These are phyloP conservation scores for Gouania willdenowi DNA, from an alignment of 2,797 vertebrate genomes.

Conservation along the genomic window DNA sequence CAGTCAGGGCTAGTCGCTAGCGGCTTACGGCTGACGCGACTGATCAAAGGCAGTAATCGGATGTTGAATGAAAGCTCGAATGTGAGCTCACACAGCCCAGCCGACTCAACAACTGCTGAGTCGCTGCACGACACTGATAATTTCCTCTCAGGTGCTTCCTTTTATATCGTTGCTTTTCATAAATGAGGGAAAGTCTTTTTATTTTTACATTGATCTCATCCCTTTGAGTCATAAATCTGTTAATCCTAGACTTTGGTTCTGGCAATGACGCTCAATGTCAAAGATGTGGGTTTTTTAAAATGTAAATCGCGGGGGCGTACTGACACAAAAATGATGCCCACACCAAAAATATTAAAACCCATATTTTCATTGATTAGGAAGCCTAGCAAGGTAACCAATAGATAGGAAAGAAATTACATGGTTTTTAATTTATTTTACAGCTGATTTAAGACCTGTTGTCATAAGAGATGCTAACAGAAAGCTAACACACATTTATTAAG, in stretches of 20 bases:
- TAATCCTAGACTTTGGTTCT: not conserved
- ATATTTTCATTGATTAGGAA: too few relatives aligned
- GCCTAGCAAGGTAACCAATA: too few relatives aligned
- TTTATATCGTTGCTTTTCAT: conserved; percentile 3
- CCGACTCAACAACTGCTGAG: not conserved
- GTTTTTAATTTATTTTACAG: too few relatives aligned
- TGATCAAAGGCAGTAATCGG: conserved; percentile 45
- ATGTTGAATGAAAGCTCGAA: conserved; percentile 19
- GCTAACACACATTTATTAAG: too few relatives aligned
- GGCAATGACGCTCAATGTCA: not conserved
- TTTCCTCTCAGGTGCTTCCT: not conserved
- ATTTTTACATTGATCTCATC: not conserved
- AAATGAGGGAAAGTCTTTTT: conserved; percentile 1
- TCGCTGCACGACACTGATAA: not conserved
- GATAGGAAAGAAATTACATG: too few relatives aligned
- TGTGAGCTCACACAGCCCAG: conserved; percentile 1
- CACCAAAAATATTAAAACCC: too few relatives aligned
- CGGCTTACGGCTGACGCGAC: conserved; percentile 27
- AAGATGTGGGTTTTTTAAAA: not conserved
- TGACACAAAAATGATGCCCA: too few relatives aligned
- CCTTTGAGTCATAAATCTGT: not conserved
- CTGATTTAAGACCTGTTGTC: too few relatives aligned
- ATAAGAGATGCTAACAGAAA: too few relatives aligned
- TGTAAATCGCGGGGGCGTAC: too few relatives aligned
- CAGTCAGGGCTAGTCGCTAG: conserved; percentile 33